Base-by-base conservation (phyloP, 2,797 vertebrate species). In the Sebastiscus tertius region DNA sequence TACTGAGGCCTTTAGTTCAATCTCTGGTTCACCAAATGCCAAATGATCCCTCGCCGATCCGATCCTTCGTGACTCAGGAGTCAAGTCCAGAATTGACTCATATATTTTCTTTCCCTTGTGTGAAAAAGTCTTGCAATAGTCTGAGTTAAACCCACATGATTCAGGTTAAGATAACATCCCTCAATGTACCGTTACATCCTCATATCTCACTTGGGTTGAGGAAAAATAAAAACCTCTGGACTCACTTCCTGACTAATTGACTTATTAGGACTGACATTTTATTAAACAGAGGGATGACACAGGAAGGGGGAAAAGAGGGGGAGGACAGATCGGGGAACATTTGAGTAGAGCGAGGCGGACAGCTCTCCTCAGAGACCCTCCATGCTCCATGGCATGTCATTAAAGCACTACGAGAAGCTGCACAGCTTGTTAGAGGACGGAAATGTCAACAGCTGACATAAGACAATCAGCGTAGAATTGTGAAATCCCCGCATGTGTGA, bases 381-480 rank as follows among this genome's bases (percentile, higher is more conserved):
- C 8, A 2, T 11, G 60, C 64, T 20, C 62, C 61, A 8, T n/a
- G 1, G n/a, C 64, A 11, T 65, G 78, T 60, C 77, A 86, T 91
- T 87, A 82, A 79, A 84, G 76, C 72, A 52, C 20, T n/a, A 36
- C 64, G 3, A 13, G 74, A 12, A 7, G 20, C 27, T 72, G 72
- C 62, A 3, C 18, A 1, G 72, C 85, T 89, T 83, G 82, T 90
- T 89, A 80, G 56, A 72, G 66, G 76, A 82, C 42, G 42, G 52
- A 84, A 85, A 88, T 86, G 86, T 88, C 89, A 88, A 61, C 72
- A 54, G 61, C 70, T 82, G 84, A 84, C 80, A 75, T 8, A 9
- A 83, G 71, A 76, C 86, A 72, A 89, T 91, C 77, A 54, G 77
- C 16, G 34, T 24, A 46, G 83, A 81, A 69, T 9, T 24, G 16